Evolutionary conservation across 2,888 invertebrate genomes (phyloP).

Genomic region (Plebejus anna): DNA sequence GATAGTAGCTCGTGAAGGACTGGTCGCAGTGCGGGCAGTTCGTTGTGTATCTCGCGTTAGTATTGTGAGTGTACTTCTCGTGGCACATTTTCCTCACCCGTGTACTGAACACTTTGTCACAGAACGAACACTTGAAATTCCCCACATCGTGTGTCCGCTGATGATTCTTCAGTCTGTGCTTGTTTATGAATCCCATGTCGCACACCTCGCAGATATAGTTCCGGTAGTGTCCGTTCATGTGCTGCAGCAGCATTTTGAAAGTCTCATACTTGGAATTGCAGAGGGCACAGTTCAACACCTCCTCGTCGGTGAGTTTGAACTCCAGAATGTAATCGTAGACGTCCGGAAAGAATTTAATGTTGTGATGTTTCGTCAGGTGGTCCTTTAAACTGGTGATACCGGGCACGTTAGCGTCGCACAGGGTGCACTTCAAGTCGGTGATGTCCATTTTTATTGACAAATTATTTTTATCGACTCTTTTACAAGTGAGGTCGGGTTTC

Average conservation of each 20-base stretch:
- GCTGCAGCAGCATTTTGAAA: constrained; percentile 65
- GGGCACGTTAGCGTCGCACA: constrained; percentile 49
- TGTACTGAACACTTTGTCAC: constrained; percentile 63
- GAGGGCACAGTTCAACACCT: constrained; percentile 58
- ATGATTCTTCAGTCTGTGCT: constrained; percentile 60
- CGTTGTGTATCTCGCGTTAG: constrained; percentile 57
- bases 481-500: constrained; percentile 46
- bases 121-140: constrained; percentile 57
- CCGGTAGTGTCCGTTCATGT: constrained; percentile 69
- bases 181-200: constrained; percentile 64
- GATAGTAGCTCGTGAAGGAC: constrained; percentile 64
- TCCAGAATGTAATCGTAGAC: constrained; percentile 61
- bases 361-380: constrained; percentile 55
- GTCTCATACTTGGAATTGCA: constrained; percentile 64
- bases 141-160: constrained; percentile 61
- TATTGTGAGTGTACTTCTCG: constrained; percentile 66
- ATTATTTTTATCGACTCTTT: constrained; percentile 57
- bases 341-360: constrained; percentile 58
- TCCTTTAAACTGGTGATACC: constrained; percentile 51
- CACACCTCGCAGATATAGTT: constrained; percentile 67
- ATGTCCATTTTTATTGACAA: constrained; percentile 67
- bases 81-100: constrained; percentile 58
- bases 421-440: constrained; percentile 56
- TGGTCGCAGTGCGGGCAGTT: constrained; percentile 64
- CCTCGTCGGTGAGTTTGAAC: constrained; percentile 55